phyloP scores from a whole-genome alignment of 2,113 vertebrate species.

The Acrocephalus kingi region DNA sequence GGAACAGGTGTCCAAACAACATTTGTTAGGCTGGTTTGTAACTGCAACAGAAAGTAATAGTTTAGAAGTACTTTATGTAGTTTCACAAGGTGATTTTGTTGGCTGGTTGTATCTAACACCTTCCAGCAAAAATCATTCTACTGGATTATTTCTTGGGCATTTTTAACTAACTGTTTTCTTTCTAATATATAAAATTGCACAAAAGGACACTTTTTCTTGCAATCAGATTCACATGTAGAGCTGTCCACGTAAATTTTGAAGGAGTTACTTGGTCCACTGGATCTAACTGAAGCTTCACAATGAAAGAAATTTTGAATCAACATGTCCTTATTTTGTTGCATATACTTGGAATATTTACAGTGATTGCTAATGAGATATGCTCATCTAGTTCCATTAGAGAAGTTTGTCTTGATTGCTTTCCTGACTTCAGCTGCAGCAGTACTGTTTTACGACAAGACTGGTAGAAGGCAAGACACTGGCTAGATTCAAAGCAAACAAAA shows the following conservation, averaged over 20 bases:
- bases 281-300: background rate
- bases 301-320: background rate
- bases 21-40: background rate
- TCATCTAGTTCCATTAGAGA: background rate
- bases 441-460: background rate
- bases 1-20: background rate
- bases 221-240: background rate
- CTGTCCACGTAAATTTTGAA: background rate
- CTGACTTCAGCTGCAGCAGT: background rate
- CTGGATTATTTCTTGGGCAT: background rate
- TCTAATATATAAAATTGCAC: background rate
- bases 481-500: background rate
- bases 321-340: background rate
- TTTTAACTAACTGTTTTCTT: background rate
- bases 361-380: background rate
- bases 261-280: background rate
- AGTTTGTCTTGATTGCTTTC: background rate
- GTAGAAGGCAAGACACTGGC: background rate
- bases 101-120: background rate
- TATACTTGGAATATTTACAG: background rate
- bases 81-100: background rate
- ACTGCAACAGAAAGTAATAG: background rate
- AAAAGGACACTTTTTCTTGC: background rate
- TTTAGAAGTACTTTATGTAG: background rate
- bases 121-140: background rate